Conservation (phyloP, 2,888 invertebrate species). For the Lapara coniferarum region DNA sequence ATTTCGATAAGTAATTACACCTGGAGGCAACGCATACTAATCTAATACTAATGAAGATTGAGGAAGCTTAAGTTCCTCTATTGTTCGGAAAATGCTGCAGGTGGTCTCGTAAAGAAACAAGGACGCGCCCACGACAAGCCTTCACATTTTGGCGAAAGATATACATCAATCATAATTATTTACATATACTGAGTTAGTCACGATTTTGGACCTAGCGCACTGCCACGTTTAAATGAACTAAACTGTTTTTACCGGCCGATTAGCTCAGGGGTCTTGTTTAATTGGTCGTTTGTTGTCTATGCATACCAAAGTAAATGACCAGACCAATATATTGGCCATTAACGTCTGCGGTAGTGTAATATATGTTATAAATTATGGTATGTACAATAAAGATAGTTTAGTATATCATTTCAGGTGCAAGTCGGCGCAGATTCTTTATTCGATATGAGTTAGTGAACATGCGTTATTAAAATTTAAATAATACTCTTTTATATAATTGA, state of each 20-base stretch:
- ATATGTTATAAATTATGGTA: conserved; percentile 55
- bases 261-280: conserved; percentile 36
- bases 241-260: conserved; percentile 1
- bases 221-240: conserved; percentile 42
- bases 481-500: conserved; percentile 10
- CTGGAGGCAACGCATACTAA: conserved; percentile 17
- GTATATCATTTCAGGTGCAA: conserved; percentile 38
- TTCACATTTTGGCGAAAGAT: conserved; percentile 60
- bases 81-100: conserved; percentile 36
- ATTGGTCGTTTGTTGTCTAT: conserved; percentile 44
- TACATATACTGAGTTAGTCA: conserved; percentile 61
- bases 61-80: conserved; percentile 22
- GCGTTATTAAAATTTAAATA: conserved; percentile 23
- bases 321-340: conserved; percentile 54
- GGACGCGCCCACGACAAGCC: conserved; percentile 51
- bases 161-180: conserved; percentile 71
- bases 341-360: conserved; percentile 50
- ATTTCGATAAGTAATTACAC: conserved; percentile 25
- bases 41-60: conserved; percentile 27
- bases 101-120: conserved; percentile 43
- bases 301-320: conserved; percentile 50
- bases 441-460: conserved; percentile 17
- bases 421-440: conserved; percentile 22
- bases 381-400: conserved; percentile 48
- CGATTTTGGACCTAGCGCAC: conserved; percentile 46